These are phyloP conservation scores for Napeogenes sylphis DNA, from an alignment of 2,888 invertebrate species.

Conservation along the genomic window DNA sequence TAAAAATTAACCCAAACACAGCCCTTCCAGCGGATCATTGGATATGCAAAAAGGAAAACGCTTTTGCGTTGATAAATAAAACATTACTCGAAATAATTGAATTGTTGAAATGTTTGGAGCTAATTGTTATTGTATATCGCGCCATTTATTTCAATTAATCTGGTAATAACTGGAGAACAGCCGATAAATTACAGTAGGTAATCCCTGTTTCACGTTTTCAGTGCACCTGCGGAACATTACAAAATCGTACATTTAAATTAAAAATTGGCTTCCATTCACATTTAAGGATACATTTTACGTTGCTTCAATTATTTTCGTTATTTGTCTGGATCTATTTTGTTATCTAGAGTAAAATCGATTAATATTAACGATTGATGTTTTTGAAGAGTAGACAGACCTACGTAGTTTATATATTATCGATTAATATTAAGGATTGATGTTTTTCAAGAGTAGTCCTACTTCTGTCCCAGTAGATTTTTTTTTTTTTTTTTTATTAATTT, in stretches of 20 bases:
- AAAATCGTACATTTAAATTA: slow-evolving; percentile 15
- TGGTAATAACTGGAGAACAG: slow-evolving; percentile 30
- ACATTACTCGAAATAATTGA: slow-evolving; percentile 25
- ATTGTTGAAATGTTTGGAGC: slow-evolving; percentile 31
- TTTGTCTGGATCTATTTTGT: too few relatives aligned
- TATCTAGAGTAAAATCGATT: too few relatives aligned
- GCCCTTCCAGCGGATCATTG: slow-evolving; percentile 2
- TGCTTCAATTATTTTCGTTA: too few relatives aligned
- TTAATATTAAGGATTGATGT: too few relatives aligned
- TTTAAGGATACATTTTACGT: too few relatives aligned
- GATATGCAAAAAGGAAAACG: slow-evolving; percentile 10
- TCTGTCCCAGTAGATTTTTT: too few relatives aligned
- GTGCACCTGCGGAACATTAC: slow-evolving; percentile 23
- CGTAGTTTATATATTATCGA: too few relatives aligned
- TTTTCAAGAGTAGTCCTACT: too few relatives aligned
- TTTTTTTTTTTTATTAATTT: too few relatives aligned
- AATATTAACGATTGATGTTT: too few relatives aligned
- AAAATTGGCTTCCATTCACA: too few relatives aligned
- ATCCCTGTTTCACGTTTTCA: slow-evolving; percentile 23
- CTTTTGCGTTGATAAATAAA: slow-evolving; percentile 12
- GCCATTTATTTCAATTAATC: slow-evolving; percentile 34
- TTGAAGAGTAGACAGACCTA: too few relatives aligned
- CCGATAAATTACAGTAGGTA: slow-evolving; percentile 27
- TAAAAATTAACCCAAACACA: slow-evolving; percentile 3
- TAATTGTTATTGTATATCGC: slow-evolving; percentile 30